Conservation (phyloP, 2,797 vertebrate genomes). For the Danio albolineatus region DNA sequence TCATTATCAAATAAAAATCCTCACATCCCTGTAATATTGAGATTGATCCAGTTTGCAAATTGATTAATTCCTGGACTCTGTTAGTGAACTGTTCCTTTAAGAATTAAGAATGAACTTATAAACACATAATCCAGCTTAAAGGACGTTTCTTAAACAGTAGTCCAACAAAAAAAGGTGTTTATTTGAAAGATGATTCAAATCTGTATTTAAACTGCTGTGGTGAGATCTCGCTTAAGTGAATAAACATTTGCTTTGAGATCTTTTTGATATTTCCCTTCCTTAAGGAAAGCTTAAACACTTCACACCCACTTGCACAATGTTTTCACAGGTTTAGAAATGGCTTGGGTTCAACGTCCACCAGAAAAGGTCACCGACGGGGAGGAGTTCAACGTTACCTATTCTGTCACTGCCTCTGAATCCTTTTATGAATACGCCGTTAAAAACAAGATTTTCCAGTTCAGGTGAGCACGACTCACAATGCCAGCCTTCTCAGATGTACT, state of each 20-base stretch:
- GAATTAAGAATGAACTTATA: not conserved
- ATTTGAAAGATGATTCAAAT: not conserved
- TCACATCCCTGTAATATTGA: too few species aligned
- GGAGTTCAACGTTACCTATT: constrained; percentile 80
- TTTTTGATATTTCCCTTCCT: not conserved
- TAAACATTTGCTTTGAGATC: constrained; percentile 3
- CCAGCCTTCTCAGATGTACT: constrained; percentile 6
- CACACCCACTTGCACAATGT: too few species aligned
- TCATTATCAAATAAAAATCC: too few species aligned
- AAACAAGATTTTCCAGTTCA: constrained; percentile 80
- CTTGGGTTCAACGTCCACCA: constrained; percentile 78
- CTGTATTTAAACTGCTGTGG: not conserved
- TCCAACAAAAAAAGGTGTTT: not conserved
- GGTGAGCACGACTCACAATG: constrained; percentile 61
- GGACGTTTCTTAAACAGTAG: not conserved
- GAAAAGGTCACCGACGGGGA: constrained; percentile 76
- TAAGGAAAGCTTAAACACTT: not conserved
- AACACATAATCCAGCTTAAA: not conserved
- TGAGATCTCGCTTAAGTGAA: not conserved
- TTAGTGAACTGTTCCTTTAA: not conserved
- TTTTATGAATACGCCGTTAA: constrained; percentile 76
- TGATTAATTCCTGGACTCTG: not conserved
- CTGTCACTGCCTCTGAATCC: constrained; percentile 74
- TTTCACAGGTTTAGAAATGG: constrained; percentile 78
- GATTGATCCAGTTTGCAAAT: too few species aligned